Evolutionary conservation across 2,113 vertebrate species (phyloP), one percentile per base, ranked within the genome.

Genomic region (Myodes glareolus): DNA sequence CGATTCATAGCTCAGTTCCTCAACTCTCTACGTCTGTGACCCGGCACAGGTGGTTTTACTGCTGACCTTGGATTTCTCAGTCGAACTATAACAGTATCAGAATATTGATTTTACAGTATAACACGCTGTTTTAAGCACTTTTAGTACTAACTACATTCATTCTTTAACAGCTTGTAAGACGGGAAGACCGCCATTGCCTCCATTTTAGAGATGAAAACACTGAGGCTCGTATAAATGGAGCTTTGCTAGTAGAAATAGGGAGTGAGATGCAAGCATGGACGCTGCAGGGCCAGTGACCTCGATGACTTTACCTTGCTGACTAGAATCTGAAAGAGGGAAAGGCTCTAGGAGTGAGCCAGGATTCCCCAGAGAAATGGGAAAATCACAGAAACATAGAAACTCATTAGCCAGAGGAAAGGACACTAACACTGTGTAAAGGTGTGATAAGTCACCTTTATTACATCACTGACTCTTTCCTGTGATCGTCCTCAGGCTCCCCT

Each of bases 161-260:
- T 67, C 13, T 27, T 86, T 58, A 95, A 81, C 8, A 93, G 31
- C 10, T 3, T 85, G 39, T n/a, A 82, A 96, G n/a, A 42, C 52
- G 17, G 39, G 1, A 67, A 73, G 91, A 76, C 73, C 31, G n/a
- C 7, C 39, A 85, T 80, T n/a, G 45, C 6, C 55, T 90, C 11
- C 27, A 80, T 58, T 65, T 90, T 91, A 76, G 29, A 93, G 72
- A 88, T 78, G 78, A 95, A 42, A 76, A 90, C 33, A 72, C 7
- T 27, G 45, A 92, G 33, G 63, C 19, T 73, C 13, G 45, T 19
- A 88, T 86, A 68, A 70, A 89, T 29, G 21, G 68, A 91, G 58
- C 19, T 47, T 90, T 76, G 19, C 25, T 7, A 36, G 36, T 8
- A 17, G 31, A 27, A 86, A 77, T 1, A 58, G 27, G 27, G 36